Evolutionary conservation across 2,113 vertebrate species (phyloP).

Genomic region (Cololabis saira): DNA sequence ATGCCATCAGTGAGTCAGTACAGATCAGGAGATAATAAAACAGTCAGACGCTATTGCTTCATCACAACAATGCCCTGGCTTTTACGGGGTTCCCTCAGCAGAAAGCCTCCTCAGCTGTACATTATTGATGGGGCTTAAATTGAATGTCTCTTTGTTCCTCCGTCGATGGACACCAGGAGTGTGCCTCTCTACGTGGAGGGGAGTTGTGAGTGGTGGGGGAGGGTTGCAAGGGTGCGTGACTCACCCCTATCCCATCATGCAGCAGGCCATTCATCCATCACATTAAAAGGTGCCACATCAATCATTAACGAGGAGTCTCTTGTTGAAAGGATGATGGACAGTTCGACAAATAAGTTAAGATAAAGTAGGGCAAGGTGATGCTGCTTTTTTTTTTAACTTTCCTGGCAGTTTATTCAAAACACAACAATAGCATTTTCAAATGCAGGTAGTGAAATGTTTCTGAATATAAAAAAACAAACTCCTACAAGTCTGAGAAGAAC

Average conservation of each 20-base stretch:
- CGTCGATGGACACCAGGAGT: constrained; percentile 62
- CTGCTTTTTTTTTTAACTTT: constrained; percentile 44
- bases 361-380: constrained; percentile 70
- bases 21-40: constrained; percentile 47
- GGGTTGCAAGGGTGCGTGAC: constrained; percentile 40
- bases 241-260: constrained; percentile 63
- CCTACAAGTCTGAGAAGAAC: constrained; percentile 23
- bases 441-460: constrained; percentile 33
- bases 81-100: constrained; percentile 27
- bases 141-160: constrained; percentile 74
- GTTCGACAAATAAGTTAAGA: constrained; percentile 77
- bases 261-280: constrained; percentile 72
- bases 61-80: constrained; percentile 35
- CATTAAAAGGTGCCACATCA: constrained; percentile 78
- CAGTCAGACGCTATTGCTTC: constrained; percentile 34
- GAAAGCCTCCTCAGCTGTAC: constrained; percentile 63
- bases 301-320: constrained; percentile 77
- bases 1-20: constrained; percentile 47
- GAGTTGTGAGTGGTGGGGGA: constrained; percentile 27
- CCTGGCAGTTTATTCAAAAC: constrained; percentile 46
- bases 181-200: constrained; percentile 44
- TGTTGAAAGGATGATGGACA: constrained; percentile 76
- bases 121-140: constrained; percentile 78
- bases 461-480: constrained; percentile 39
- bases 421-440: constrained; percentile 42